A percentile compares a stretch with the other conserved stretches of the same genome.
Evolutionary conservation across 2,113 vertebrate genomes (phyloP).

Genomic region (Dasyprocta punctata): DNA sequence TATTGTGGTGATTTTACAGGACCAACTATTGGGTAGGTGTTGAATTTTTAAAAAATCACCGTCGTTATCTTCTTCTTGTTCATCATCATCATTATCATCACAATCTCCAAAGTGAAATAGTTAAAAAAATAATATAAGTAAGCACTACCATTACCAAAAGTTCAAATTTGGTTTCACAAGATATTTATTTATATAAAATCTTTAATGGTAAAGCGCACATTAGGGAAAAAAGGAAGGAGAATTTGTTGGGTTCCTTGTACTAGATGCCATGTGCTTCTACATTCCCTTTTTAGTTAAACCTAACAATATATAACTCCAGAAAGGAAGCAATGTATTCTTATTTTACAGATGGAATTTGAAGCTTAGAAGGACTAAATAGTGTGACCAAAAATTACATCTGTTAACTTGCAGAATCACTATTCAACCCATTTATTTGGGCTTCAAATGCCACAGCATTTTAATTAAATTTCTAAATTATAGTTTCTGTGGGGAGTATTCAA

Average conservation of each 20-base stretch:
- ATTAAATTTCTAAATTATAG: constrained; percentile 4
- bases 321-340: not conserved
- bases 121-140: not conserved
- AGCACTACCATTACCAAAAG: not conserved
- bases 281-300: not conserved
- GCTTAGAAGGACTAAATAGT: not conserved
- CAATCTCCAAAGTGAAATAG: not conserved
- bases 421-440: not conserved
- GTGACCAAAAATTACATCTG: not conserved
- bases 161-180: not conserved
- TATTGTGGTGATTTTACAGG: not conserved
- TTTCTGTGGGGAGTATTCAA: not conserved
- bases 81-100: not conserved
- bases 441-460: not conserved
- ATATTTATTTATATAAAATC: not conserved
- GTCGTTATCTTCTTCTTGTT: not conserved
- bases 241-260: not conserved
- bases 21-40: not conserved
- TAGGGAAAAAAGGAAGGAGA: not conserved
- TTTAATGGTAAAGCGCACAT: not conserved
- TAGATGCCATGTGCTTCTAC: not conserved
- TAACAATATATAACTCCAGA: not conserved
- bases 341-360: constrained; percentile 30
- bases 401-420: not conserved
- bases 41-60: not conserved